Conservation (phyloP, 2,113 vertebrate genomes). For the Myiagra hebetior region DNA sequence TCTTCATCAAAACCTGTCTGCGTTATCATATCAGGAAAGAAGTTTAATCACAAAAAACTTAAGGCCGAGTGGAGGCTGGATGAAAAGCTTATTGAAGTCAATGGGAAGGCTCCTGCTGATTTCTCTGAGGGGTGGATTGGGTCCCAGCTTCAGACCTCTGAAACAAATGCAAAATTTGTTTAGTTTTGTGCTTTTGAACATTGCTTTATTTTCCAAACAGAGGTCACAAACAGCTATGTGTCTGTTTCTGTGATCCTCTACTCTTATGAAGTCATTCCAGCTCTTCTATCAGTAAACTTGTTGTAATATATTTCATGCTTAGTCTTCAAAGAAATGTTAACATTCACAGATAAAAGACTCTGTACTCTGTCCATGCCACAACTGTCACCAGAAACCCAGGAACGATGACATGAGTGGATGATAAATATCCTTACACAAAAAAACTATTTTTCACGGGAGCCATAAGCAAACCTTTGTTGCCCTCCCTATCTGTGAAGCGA, state of each 20-base stretch:
- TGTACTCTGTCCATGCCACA: conserved; percentile 3
- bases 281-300: conserved; percentile 64
- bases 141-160: neutral
- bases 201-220: conserved; percentile 39
- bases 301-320: conserved; percentile 57
- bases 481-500: conserved; percentile 13
- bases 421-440: conserved; percentile 68
- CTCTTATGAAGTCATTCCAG: conserved; percentile 58
- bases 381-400: conserved; percentile 40
- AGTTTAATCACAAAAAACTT: neutral
- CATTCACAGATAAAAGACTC: conserved; percentile 67
- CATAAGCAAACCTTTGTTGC: conserved; percentile 74
- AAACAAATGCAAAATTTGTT: conserved; percentile 25
- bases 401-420: conserved; percentile 60
- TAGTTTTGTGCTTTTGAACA: conserved; percentile 37
- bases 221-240: conserved; percentile 12
- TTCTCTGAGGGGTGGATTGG: neutral
- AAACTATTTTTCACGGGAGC: conserved; percentile 45
- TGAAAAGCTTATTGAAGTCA: conserved; percentile 21
- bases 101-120: neutral
- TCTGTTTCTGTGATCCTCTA: conserved; percentile 25
- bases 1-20: neutral
- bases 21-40: neutral
- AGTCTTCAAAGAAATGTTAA: conserved; percentile 70
- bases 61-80: neutral